These are phyloP conservation scores for Corythornis madagascariensis DNA, from an alignment of 2,113 vertebrate genomes.

Conservation along the genomic window DNA sequence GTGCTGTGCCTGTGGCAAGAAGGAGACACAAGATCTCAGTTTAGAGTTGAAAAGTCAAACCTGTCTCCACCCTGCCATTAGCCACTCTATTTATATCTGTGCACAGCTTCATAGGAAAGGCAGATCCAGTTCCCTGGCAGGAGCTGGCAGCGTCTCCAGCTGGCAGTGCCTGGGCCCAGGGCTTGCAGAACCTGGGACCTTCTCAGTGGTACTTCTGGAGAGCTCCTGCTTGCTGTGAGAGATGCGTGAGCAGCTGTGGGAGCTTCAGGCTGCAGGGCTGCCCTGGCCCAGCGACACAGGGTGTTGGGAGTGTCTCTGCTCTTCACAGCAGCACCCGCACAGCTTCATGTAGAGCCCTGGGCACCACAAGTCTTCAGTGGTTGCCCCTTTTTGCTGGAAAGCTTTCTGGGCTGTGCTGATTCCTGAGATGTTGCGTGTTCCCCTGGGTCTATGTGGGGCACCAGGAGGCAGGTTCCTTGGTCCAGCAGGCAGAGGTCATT, in stretches of 20 bases:
- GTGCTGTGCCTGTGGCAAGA: neutral
- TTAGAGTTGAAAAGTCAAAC: neutral
- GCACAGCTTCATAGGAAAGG: slow-evolving; percentile 20
- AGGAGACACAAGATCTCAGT: neutral
- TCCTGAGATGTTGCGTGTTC: neutral
- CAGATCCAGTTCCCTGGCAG: neutral
- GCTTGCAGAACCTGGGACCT: neutral
- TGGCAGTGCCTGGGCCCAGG: neutral
- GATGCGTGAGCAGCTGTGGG: neutral
- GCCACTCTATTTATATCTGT: slow-evolving; percentile 5
- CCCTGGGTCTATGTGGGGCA: neutral
- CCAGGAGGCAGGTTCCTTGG: neutral
- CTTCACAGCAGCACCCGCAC: fast-evolving
- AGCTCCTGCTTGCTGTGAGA: too few species aligned
- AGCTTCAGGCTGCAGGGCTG: neutral
- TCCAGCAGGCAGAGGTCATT: neutral
- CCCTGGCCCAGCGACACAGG: neutral
- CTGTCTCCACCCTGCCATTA: neutral
- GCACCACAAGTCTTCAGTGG: neutral
- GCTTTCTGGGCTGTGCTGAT: neutral
- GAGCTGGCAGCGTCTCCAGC: neutral
- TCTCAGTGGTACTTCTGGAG: neutral
- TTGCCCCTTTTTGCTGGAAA: neutral
- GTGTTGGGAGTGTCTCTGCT: neutral
- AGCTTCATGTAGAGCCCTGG: fast-evolving